A percentile compares a stretch with the other conserved stretches of the same genome.
phyloP scores from a whole-genome alignment of 2,797 vertebrate species.

The Stomatorhinus walkeri region DNA sequence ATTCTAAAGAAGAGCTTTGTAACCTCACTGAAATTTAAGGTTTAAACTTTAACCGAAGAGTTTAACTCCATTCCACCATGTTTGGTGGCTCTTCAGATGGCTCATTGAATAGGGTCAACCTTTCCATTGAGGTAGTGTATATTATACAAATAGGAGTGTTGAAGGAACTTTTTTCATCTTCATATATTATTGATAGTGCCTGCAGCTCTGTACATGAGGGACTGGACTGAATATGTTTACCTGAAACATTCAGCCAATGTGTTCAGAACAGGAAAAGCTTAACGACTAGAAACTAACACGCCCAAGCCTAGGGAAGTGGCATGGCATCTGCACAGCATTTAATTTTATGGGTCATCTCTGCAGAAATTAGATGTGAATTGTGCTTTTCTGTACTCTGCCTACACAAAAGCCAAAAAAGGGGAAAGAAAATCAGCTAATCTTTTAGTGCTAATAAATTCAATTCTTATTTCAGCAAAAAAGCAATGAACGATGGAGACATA shows the following conservation, averaged over 20 bases:
- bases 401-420: background rate
- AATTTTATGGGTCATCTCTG: background rate
- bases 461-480: background rate
- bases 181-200: conserved; percentile 1
- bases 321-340: background rate
- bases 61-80: background rate
- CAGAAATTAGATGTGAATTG: background rate
- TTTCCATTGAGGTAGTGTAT: background rate
- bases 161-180: conserved; percentile 9
- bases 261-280: background rate
- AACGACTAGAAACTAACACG: background rate
- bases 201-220: background rate
- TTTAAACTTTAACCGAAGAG: background rate
- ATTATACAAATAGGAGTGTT: background rate
- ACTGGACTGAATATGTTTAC: background rate
- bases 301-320: background rate
- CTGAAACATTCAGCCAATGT: background rate
- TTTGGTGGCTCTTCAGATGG: background rate
- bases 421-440: background rate
- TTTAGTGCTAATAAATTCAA: background rate
- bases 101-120: background rate
- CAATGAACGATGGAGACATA: background rate
- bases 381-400: background rate
- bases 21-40: background rate
- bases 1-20: background rate